phyloP scores from a whole-genome alignment of 2,797 vertebrate genomes.

The Lepidocolaptes lacrymiger region DNA sequence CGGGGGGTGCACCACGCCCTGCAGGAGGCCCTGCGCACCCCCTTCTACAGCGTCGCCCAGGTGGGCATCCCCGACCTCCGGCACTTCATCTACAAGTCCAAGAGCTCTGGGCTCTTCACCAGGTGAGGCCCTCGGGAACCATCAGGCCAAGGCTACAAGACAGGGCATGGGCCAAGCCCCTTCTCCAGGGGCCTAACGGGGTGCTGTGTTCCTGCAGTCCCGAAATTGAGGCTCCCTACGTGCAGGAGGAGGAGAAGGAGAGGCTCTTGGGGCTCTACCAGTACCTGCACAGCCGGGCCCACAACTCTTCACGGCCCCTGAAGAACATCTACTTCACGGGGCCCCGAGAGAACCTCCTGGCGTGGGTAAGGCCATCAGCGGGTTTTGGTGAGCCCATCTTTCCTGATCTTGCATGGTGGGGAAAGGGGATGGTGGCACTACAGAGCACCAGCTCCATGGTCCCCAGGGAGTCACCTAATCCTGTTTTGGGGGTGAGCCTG shows the following conservation, averaged over 20 bases:
- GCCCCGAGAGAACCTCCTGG: conserved; percentile 90
- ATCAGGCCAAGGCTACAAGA: accelerated
- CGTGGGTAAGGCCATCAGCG: conserved; percentile 83
- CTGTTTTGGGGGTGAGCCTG: background rate
- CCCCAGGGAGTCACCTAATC: background rate
- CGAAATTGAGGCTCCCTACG: conserved; percentile 87
- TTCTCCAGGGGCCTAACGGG: background rate
- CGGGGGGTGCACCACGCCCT: conserved; percentile 84
- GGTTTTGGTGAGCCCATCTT: background rate
- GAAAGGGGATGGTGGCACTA: background rate
- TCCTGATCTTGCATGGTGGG: accelerated
- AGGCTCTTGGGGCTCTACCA: conserved; percentile 92
- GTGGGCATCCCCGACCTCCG: conserved; percentile 93
- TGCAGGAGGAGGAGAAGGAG: conserved; percentile 86
- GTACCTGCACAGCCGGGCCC: conserved; percentile 92
- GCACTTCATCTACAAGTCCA: conserved; percentile 98
- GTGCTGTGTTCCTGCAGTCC: conserved; percentile 81
- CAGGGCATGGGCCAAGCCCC: background rate
- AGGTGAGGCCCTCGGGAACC: conserved; percentile 79
- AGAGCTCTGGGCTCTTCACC: conserved; percentile 97
- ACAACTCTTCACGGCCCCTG: conserved; percentile 91
- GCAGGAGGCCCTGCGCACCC: conserved; percentile 85
- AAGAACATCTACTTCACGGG: conserved; percentile 91
- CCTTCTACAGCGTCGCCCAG: conserved; percentile 87
- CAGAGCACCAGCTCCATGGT: background rate